Conservation (phyloP, 2,797 vertebrate genomes). For the Myiotriccus ornatus region DNA sequence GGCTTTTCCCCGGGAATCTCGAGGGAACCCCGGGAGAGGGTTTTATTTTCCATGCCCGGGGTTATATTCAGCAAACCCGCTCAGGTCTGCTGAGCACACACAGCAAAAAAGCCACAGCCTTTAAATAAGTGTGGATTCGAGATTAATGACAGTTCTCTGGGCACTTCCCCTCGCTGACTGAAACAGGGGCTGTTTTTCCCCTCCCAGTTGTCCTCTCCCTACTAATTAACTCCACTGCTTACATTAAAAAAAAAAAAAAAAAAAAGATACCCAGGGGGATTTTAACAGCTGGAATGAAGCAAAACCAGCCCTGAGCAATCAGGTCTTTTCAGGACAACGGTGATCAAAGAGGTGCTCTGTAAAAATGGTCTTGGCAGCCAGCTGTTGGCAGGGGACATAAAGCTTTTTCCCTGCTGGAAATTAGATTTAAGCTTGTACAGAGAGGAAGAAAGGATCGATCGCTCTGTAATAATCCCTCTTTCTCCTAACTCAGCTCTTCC, state of each 20-base stretch:
- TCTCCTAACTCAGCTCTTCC: neutral
- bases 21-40: neutral
- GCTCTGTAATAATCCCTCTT: neutral
- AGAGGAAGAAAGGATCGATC: neutral
- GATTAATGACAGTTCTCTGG: neutral
- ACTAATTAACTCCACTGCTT: neutral
- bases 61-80: neutral
- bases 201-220: neutral
- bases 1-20: neutral
- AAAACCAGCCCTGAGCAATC: neutral
- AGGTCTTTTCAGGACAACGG: conserved; percentile 33
- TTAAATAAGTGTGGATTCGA: neutral
- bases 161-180: neutral
- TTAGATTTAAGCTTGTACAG: neutral
- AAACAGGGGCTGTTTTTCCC: neutral
- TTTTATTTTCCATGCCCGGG: neutral
- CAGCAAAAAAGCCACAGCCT: neutral
- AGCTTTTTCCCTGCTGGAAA: neutral
- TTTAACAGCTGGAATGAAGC: conserved; percentile 15
- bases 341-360: neutral
- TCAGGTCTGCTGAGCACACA: neutral
- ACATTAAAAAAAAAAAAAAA: neutral
- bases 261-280: neutral
- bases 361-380: neutral
- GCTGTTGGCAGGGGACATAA: neutral